phyloP scores from a whole-genome alignment of 2,888 invertebrate species.

The Eulithis testata region DNA sequence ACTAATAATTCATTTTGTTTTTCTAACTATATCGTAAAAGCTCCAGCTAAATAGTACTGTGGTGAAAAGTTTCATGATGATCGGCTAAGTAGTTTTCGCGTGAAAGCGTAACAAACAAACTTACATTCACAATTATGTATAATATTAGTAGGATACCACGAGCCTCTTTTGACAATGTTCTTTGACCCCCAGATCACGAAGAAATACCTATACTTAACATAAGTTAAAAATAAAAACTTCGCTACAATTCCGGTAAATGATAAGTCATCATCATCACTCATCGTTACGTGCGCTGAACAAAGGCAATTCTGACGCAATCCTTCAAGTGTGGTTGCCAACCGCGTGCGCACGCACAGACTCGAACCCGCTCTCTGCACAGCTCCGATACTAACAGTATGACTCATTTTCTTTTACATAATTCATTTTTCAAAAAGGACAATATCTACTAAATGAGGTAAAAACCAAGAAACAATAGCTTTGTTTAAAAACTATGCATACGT shows the following conservation, averaged over 20 bases:
- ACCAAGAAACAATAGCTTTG: too few species aligned
- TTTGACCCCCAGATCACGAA: not conserved
- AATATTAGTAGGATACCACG: too few species aligned
- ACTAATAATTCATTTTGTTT: too few species aligned
- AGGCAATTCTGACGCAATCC: slow-evolving; percentile 44
- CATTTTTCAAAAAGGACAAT: not conserved
- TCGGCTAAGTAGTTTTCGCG: too few species aligned
- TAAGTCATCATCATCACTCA: slow-evolving; percentile 8
- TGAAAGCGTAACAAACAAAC: too few species aligned
- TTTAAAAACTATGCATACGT: too few species aligned
- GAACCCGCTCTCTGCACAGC: slow-evolving; percentile 4
- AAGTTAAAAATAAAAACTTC: not conserved
- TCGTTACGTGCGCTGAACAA: slow-evolving; percentile 36
- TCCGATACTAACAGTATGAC: not conserved
- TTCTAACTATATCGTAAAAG: too few species aligned
- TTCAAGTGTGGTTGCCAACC: slow-evolving; percentile 38
- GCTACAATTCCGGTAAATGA: slow-evolving; percentile 1
- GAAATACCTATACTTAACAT: not conserved
- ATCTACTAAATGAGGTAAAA: too few species aligned
- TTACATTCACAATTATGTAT: too few species aligned
- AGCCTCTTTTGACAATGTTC: too few species aligned
- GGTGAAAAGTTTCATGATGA: too few species aligned
- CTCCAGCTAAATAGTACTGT: too few species aligned
- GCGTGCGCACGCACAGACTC: slow-evolving; percentile 34
- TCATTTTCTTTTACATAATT: not conserved